These are phyloP conservation scores for Hippoglossus stenolepis DNA, from an alignment of 2,113 vertebrate genomes.

Conservation along the genomic window DNA sequence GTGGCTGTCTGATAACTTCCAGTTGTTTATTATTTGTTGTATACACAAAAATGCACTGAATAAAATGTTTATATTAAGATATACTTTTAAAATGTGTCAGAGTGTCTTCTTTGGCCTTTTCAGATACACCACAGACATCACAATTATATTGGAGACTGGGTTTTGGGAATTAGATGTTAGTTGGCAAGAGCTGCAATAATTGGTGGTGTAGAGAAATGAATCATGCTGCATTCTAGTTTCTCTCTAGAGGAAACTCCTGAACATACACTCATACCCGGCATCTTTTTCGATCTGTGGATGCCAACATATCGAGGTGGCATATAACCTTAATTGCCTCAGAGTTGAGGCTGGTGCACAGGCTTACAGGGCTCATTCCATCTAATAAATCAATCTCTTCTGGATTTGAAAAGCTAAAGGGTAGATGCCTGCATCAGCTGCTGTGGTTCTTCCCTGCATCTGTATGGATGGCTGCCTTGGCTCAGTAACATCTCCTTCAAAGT, in stretches of 20 bases:
- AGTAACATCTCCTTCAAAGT: neutral
- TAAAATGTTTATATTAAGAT: constrained; percentile 96
- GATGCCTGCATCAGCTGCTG: constrained; percentile 6
- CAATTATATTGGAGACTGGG: neutral
- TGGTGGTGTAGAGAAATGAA: neutral
- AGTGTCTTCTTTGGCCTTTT: constrained; percentile 47
- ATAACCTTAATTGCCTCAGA: constrained; percentile 73
- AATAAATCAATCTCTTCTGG: constrained; percentile 53
- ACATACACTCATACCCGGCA: constrained; percentile 26
- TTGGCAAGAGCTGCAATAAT: neutral
- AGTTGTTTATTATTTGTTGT: constrained; percentile 99
- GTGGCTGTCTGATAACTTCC: constrained; percentile 88
- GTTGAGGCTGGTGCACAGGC: constrained; percentile 37
- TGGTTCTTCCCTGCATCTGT: neutral
- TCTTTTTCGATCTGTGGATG: constrained; percentile 57
- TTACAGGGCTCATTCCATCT: constrained; percentile 32
- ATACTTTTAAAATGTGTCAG: constrained; percentile 87
- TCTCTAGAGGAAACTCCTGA: constrained; percentile 14
- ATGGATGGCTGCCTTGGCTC: neutral
- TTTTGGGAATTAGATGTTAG: constrained; percentile 8
- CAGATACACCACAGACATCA: neutral
- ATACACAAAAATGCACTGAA: constrained; percentile 98
- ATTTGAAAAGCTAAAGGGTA: constrained; percentile 9
- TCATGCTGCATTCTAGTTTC: neutral
- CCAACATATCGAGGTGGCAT: constrained; percentile 18